Evolutionary conservation across 2,797 vertebrate genomes (phyloP).

Genomic region (Smutsia temminckii): DNA sequence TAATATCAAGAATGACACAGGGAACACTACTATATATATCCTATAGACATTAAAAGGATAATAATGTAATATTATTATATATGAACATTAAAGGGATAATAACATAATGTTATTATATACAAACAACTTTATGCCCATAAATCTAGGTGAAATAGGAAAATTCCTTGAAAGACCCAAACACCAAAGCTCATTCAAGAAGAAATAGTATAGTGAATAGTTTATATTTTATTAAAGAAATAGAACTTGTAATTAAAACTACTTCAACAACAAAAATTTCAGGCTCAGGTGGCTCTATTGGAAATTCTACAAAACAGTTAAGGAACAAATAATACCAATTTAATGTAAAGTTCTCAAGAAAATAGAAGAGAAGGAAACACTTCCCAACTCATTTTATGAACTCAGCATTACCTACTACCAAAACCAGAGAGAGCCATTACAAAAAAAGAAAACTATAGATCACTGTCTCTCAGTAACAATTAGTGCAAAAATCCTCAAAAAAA

Average conservation of each 20-base stretch:
- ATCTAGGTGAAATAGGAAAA: not conserved
- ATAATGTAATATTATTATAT: not conserved
- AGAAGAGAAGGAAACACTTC: conserved; percentile 1
- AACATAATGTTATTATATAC: not conserved
- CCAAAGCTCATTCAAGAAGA: conserved; percentile 19
- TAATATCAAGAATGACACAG: not conserved
- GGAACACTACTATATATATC: not conserved
- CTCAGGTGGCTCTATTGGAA: not conserved
- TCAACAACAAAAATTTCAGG: conserved; percentile 8
- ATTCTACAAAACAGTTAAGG: not conserved
- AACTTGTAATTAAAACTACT: conserved; percentile 38
- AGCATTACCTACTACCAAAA: conserved; percentile 37
- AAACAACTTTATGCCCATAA: not conserved
- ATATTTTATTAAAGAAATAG: conserved; percentile 1
- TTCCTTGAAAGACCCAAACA: conserved; percentile 7
- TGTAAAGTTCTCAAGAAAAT: not conserved
- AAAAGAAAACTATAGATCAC: not conserved
- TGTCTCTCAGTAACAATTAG: not conserved
- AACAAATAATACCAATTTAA: conserved; percentile 38
- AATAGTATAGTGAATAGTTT: not conserved
- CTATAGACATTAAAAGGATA: not conserved
- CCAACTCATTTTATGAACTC: conserved; percentile 8
- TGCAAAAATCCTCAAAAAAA: conserved; percentile 10
- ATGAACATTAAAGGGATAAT: not conserved
- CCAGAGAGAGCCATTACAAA: not conserved